These are phyloP conservation scores for Zaprionus davidi DNA, from an alignment of 1,140 invertebrate species.

Conservation along the genomic window DNA sequence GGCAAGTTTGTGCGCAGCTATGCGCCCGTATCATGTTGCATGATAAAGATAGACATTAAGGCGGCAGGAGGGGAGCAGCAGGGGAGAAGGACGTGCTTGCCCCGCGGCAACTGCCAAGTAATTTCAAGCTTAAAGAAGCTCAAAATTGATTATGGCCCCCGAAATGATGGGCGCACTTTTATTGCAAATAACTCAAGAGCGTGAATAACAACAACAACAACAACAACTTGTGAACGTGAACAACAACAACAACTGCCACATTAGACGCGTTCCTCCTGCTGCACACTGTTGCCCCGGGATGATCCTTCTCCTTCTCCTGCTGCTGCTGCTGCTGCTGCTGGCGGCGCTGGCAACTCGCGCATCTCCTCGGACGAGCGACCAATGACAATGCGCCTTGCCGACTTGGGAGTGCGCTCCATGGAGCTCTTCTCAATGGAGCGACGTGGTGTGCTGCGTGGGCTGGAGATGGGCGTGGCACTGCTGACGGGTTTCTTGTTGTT, in stretches of 20 bases:
- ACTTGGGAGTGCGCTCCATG: slow-evolving; percentile 63
- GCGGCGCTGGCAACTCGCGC: slow-evolving; percentile 46
- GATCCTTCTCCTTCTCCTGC: not conserved
- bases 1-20: slow-evolving; percentile 62
- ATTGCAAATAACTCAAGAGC: slow-evolving; percentile 40
- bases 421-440: slow-evolving; percentile 59
- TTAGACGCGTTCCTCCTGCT: slow-evolving; percentile 46
- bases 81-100: slow-evolving; percentile 14
- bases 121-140: slow-evolving; percentile 73
- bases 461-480: slow-evolving; percentile 54
- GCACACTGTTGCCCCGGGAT: not conserved
- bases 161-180: slow-evolving; percentile 34
- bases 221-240: not conserved
- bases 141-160: slow-evolving; percentile 61
- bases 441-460: slow-evolving; percentile 50
- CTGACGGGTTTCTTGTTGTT: slow-evolving; percentile 76
- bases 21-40: slow-evolving; percentile 41
- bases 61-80: not conserved
- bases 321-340: not conserved
- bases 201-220: not conserved
- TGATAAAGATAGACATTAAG: not conserved
- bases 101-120: slow-evolving; percentile 56
- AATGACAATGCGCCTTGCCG: slow-evolving; percentile 59
- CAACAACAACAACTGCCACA: not conserved
- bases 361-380: slow-evolving; percentile 69